These are phyloP conservation scores for Drosophila sturtevanti DNA, from an alignment of 1,140 invertebrate species.

Conservation along the genomic window DNA sequence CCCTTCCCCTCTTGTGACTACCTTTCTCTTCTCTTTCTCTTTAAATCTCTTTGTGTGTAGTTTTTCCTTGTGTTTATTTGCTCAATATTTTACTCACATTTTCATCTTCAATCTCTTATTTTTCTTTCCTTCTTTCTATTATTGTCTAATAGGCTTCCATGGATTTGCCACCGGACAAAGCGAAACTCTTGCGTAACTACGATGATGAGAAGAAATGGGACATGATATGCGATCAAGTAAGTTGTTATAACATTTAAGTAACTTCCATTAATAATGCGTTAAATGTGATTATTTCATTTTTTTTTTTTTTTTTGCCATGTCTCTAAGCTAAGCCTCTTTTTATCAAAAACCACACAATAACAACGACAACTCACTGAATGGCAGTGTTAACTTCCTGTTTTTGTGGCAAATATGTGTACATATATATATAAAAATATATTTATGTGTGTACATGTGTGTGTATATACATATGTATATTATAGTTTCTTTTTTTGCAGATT, in stretches of 20 bases:
- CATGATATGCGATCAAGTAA: constrained; percentile 99
- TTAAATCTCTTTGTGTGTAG: background rate
- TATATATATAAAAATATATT: background rate
- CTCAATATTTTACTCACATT: background rate
- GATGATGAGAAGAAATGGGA: constrained; percentile 99
- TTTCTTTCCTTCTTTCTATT: constrained; percentile 60
- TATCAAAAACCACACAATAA: constrained; percentile 16
- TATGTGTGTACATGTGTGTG: background rate
- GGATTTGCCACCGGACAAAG: constrained; percentile 99
- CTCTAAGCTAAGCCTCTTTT: constrained; percentile 24
- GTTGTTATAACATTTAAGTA: constrained; percentile 47
- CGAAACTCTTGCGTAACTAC: constrained; percentile 97
- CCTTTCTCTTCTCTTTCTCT: background rate
- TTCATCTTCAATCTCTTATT: constrained; percentile 20
- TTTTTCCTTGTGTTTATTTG: background rate
- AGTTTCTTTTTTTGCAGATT: constrained; percentile 36
- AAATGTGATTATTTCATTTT: constrained; percentile 2
- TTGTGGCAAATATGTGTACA: constrained; percentile 8
- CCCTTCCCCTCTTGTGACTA: no score
- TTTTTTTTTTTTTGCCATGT: background rate
- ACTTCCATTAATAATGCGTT: constrained; percentile 6
- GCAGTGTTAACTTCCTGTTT: constrained; percentile 41
- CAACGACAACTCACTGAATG: no score
- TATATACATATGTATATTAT: background rate
- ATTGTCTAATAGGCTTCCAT: constrained; percentile 92